phyloP scores from a whole-genome alignment of 2,113 vertebrate genomes.

The Sturnus vulgaris region DNA sequence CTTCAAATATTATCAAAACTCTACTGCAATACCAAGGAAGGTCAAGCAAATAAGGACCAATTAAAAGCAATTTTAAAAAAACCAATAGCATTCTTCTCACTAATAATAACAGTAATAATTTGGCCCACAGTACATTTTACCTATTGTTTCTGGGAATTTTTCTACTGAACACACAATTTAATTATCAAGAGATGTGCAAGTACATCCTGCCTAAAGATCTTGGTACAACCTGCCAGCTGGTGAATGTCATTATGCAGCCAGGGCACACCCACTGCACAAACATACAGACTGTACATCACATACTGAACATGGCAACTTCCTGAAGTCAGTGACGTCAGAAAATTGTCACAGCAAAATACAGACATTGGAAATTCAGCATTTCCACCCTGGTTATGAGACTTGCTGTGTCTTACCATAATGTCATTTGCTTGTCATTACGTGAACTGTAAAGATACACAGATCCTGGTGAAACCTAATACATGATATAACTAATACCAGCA shows the following conservation, averaged over 20 bases:
- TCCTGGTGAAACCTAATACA: neutral
- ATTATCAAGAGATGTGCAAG: neutral
- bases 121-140: neutral
- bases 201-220: neutral
- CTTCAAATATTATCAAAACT: neutral
- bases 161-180: neutral
- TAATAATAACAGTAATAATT: neutral
- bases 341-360: neutral
- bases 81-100: neutral
- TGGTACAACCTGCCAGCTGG: neutral
- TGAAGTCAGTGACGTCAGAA: neutral
- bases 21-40: neutral
- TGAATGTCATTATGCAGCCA: neutral
- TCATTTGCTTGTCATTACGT: neutral
- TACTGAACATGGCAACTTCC: neutral
- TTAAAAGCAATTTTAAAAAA: neutral
- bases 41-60: neutral
- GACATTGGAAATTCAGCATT: neutral
- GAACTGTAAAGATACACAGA: neutral
- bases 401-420: neutral
- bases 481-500: neutral
- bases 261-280: neutral
- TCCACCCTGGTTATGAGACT: neutral
- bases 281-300: no score
- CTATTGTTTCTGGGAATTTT: neutral